Percentiles rank a stretch among this genome's conserved stretches.
Evolutionary conservation across 2,113 vertebrate species (phyloP).

Genomic region (Ploceus nigricollis): DNA sequence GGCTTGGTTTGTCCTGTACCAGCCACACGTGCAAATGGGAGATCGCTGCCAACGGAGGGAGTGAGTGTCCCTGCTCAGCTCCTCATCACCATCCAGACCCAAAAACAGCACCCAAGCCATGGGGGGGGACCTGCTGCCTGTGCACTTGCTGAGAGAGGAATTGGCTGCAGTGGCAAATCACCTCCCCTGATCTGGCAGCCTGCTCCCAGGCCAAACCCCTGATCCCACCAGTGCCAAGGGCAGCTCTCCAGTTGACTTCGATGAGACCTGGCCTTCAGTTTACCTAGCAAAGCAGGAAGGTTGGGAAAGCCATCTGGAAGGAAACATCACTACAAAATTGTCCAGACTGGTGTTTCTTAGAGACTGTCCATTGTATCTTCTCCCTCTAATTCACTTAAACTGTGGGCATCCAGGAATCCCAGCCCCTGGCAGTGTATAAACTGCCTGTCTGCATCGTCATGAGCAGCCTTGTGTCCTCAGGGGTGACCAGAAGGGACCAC

Average conservation of each 20-base stretch:
- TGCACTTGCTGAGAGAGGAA: background rate
- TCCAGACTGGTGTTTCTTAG: background rate
- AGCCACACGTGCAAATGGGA: background rate
- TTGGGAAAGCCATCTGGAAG: background rate
- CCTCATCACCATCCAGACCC: background rate
- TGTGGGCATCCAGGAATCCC: background rate
- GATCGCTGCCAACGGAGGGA: background rate
- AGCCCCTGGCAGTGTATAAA: rapidly evolving
- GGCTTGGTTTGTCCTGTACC: background rate
- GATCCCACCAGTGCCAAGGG: background rate
- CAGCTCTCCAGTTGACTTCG: background rate
- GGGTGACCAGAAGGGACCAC: background rate
- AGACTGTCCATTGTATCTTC: background rate
- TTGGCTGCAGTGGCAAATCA: rapidly evolving
- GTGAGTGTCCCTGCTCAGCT: background rate
- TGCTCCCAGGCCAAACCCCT: background rate
- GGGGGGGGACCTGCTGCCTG: background rate
- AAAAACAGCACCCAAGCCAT: background rate
- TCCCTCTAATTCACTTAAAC: background rate
- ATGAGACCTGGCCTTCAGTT: background rate
- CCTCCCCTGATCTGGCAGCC: background rate
- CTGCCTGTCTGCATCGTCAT: background rate
- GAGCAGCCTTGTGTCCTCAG: background rate
- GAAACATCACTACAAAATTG: background rate
- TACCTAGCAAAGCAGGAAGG: background rate